These are phyloP conservation scores for Cephus runcator DNA, from an alignment of 2,888 invertebrate genomes.

Conservation along the genomic window DNA sequence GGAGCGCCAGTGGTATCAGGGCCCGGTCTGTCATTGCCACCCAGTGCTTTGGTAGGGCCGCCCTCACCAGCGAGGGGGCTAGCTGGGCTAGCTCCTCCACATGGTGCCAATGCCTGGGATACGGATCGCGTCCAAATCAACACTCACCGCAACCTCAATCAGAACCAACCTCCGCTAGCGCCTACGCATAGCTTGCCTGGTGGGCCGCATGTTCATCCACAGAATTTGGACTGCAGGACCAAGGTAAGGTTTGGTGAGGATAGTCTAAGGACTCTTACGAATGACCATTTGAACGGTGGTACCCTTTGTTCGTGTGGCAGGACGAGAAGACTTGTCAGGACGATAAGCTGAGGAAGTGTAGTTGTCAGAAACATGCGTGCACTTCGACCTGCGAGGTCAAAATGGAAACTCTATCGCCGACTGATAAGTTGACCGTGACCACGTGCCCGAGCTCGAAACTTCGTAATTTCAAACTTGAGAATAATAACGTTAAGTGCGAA, in stretches of 20 bases:
- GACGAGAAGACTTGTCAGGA: constrained; percentile 51
- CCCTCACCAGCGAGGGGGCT: constrained; percentile 70
- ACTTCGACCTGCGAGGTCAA: constrained; percentile 61
- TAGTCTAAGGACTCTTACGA: background rate
- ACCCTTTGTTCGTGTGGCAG: constrained; percentile 31
- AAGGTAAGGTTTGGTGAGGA: constrained; percentile 41
- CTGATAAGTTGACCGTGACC: constrained; percentile 44
- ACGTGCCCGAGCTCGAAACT: constrained; percentile 37
- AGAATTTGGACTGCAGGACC: constrained; percentile 51
- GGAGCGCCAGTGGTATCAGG: constrained; percentile 67
- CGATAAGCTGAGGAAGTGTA: constrained; percentile 50
- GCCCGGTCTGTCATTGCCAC: constrained; percentile 66
- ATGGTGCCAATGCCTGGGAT: constrained; percentile 66
- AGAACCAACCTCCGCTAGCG: constrained; percentile 52
- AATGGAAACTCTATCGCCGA: constrained; percentile 56
- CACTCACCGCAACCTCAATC: constrained; percentile 56
- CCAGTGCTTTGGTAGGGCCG: constrained; percentile 65
- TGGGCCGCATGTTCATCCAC: constrained; percentile 46
- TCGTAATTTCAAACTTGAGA: constrained; percentile 56
- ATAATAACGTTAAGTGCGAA: constrained; percentile 63
- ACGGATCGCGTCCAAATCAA: constrained; percentile 68
- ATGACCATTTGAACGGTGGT: background rate
- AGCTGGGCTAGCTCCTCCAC: constrained; percentile 64
- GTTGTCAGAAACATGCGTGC: constrained; percentile 54
- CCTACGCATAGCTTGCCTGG: constrained; percentile 58